Evolutionary conservation across 30 jellyfish, hydroid and myxozoan species (phyloP), one percentile per base, ranked within the genome.

Genomic region (Aurelia sp.): DNA sequence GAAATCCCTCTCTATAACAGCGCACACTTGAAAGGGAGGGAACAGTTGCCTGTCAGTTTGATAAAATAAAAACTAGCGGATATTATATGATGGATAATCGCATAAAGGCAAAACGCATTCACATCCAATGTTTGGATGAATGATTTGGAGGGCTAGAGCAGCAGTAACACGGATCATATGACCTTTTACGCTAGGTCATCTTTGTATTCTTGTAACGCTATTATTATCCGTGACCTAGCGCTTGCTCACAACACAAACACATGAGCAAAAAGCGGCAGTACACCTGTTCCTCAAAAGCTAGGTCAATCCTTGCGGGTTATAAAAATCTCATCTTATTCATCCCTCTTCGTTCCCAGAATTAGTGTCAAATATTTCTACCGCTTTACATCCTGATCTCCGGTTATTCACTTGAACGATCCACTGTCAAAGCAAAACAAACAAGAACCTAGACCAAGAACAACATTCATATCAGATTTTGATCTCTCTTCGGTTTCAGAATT

Each of bases 141-240:
- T 44, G 55, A 44, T 44, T 44, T 44, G 13, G 55, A 44, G 55
- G 55, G 55, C 13, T 44, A 44, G 57, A 77, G 33, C 37, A 60
- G 27, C 69, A 15, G 64, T 66, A 33, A 69, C 61, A 57, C 53
- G 57, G 71, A 66, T 47, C 76, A 31, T 48, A 30, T 81, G 90
- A 81, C 90, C 90, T 81, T 81, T 74, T 66, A 82, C 12, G 53
- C 90, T 69, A 81, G 83, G 83, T 81, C 83, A 81, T 55, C 64
- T 37, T 62, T 40, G 62, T 74, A 33, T 58, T 74, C 73, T 15
- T 27, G 86, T 76, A 76, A 76, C 86, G 52, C 13, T 66, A 78
- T 62, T 78, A 78, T 76, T 19, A 62, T 62, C 66, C 59, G 76
- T 78, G 89, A 78, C 89, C 89, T 33, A 78, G 89, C 89, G 48